Conservation (phyloP, 2,113 vertebrate genomes). For the Odontophorus gujanensis region DNA sequence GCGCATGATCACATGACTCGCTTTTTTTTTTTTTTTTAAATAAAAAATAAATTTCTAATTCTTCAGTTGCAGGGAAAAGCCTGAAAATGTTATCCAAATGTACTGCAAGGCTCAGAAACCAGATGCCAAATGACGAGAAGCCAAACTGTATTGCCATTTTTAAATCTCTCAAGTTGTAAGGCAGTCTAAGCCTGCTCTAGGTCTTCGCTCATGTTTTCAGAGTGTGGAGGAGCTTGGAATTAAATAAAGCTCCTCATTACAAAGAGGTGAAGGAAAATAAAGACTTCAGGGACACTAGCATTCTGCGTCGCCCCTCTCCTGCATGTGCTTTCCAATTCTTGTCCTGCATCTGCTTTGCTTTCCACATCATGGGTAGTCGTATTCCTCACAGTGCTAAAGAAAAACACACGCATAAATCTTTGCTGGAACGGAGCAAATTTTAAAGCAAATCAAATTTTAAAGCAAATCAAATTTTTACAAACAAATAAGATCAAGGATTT, state of each 20-base stretch:
- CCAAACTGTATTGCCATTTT: background rate
- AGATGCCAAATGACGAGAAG: background rate
- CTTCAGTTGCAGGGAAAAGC: background rate
- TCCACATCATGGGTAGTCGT: background rate
- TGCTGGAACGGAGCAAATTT: background rate
- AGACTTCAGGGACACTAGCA: background rate
- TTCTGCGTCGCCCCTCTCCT: background rate
- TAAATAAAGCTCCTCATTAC: background rate
- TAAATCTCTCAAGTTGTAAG: conserved; percentile 2
- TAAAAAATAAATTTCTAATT: conserved; percentile 2
- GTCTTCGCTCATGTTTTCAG: background rate
- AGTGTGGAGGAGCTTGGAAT: background rate
- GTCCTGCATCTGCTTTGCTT: background rate
- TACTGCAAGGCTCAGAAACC: background rate
- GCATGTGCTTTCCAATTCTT: background rate
- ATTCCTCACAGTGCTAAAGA: conserved; percentile 26
- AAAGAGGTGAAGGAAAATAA: background rate
- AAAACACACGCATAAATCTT: conserved; percentile 32
- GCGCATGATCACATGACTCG: background rate
- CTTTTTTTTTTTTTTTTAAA: background rate
- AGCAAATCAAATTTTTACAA: conserved; percentile 15
- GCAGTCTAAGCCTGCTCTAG: background rate
- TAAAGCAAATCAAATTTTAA: conserved; percentile 30
- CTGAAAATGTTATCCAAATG: background rate
- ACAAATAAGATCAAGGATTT: conserved; percentile 5